These are phyloP conservation scores for Pseudococcus viburni DNA, from an alignment of 2,888 invertebrate species.

Conservation along the genomic window DNA sequence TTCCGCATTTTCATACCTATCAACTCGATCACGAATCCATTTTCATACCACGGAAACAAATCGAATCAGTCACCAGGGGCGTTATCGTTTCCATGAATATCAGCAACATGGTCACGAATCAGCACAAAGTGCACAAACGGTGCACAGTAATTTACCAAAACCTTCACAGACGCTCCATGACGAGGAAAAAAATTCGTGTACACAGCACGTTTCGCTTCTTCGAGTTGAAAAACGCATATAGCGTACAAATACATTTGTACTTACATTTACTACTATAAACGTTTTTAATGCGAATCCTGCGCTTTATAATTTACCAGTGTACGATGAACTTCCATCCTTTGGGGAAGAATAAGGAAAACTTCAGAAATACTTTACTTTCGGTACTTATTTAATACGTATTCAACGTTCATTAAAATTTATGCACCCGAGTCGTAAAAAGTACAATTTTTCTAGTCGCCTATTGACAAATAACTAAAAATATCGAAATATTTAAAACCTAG, in stretches of 20 bases:
- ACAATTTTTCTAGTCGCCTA: not conserved
- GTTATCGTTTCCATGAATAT: not conserved
- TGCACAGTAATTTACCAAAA: not conserved
- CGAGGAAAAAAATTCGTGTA: not conserved
- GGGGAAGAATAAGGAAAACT: conserved; percentile 20
- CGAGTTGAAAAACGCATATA: not conserved
- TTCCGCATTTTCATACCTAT: not conserved
- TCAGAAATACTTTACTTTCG: not conserved
- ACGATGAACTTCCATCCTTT: conserved; percentile 22
- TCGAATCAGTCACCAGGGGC: not conserved
- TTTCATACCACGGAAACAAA: not conserved
- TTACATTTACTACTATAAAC: not conserved
- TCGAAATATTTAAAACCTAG: conserved; percentile 5
- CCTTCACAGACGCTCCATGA: not conserved
- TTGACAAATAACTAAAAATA: conserved; percentile 14
- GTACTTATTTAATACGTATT: conserved; percentile 31
- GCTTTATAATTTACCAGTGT: not conserved
- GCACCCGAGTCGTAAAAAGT: not conserved
- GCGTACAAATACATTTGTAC: not conserved
- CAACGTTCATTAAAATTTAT: conserved; percentile 16
- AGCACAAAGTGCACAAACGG: not conserved
- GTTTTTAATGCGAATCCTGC: not conserved
- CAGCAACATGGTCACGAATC: not conserved
- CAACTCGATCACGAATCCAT: not conserved
- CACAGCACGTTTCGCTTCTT: not conserved